These are phyloP conservation scores for Phodopus roborovskii DNA, from an alignment of 2,113 vertebrate species.

Conservation along the genomic window DNA sequence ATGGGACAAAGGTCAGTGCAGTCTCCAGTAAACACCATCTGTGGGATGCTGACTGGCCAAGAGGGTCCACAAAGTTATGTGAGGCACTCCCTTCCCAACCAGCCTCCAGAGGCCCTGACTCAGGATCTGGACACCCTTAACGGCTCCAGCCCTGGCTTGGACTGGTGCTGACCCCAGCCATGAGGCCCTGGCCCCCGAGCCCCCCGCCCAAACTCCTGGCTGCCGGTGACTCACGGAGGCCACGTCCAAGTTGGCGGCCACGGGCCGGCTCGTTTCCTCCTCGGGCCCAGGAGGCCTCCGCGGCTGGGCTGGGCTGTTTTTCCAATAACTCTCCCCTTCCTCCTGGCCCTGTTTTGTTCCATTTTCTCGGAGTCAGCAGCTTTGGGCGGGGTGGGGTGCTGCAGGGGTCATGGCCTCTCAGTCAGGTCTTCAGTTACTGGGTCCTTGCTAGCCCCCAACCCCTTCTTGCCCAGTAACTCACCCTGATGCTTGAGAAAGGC, in stretches of 20 bases:
- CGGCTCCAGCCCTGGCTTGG: constrained; percentile 2
- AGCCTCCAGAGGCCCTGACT: neutral
- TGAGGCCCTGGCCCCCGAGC: constrained; percentile 27
- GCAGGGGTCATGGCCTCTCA: constrained; percentile 49
- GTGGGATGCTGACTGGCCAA: neutral
- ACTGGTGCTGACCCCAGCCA: neutral
- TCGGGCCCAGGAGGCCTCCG: constrained; percentile 68
- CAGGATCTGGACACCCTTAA: neutral
- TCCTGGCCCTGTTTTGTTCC: constrained; percentile 58
- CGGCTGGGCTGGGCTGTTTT: constrained; percentile 72
- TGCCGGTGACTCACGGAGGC: constrained; percentile 69
- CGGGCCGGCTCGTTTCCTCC: constrained; percentile 63
- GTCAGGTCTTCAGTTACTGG: neutral
- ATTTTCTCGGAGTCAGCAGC: constrained; percentile 76
- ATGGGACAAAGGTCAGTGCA: neutral
- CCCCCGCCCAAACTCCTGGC: constrained; percentile 61
- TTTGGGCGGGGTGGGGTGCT: constrained; percentile 56
- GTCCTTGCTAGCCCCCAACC: neutral
- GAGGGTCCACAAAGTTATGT: neutral
- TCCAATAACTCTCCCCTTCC: constrained; percentile 65
- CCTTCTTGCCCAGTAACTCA: too few species aligned
- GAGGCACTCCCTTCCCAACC: neutral
- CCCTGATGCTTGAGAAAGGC: too few species aligned
- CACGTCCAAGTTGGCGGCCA: constrained; percentile 70
- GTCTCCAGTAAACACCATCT: neutral